These are phyloP conservation scores for Hiodon tergisus DNA, from an alignment of 2,113 vertebrate species.

Conservation along the genomic window DNA sequence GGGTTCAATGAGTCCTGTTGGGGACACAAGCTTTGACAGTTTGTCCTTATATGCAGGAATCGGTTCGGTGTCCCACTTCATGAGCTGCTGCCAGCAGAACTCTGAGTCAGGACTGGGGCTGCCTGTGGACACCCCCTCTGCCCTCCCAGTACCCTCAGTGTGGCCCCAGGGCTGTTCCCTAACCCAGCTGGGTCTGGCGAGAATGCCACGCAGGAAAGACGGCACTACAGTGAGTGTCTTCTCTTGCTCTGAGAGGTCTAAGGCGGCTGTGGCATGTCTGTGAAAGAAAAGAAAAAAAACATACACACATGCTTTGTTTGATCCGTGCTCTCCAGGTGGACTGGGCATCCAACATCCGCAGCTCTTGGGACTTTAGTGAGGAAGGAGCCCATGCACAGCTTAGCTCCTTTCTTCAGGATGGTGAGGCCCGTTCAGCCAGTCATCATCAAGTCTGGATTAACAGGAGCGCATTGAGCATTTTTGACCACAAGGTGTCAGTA, in stretches of 20 bases:
- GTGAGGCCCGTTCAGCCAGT: constrained; percentile 33
- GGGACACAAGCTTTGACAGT: background rate
- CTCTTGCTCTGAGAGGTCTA: background rate
- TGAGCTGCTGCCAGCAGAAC: constrained; percentile 59
- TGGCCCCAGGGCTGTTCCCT: constrained; percentile 51
- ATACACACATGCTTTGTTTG: background rate
- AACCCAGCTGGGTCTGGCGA: constrained; percentile 47
- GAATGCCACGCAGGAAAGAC: constrained; percentile 62
- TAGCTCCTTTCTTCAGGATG: constrained; percentile 54
- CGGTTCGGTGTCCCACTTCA: constrained; percentile 64
- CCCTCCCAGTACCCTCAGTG: constrained; percentile 47
- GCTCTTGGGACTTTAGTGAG: constrained; percentile 64
- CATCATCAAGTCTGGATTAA: background rate
- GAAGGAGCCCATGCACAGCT: constrained; percentile 53
- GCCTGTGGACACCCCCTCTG: constrained; percentile 48
- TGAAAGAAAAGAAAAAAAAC: background rate
- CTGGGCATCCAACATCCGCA: constrained; percentile 59
- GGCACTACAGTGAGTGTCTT: constrained; percentile 51
- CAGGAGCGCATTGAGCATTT: constrained; percentile 1
- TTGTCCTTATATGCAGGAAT: constrained; percentile 47
- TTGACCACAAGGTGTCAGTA: background rate
- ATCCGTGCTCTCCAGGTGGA: constrained; percentile 48
- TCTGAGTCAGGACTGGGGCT: constrained; percentile 38
- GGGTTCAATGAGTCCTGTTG: no score
- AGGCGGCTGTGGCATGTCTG: constrained; percentile 3